phyloP scores from a whole-genome alignment of 2,888 invertebrate genomes.

The Himalopsyche japonica region DNA sequence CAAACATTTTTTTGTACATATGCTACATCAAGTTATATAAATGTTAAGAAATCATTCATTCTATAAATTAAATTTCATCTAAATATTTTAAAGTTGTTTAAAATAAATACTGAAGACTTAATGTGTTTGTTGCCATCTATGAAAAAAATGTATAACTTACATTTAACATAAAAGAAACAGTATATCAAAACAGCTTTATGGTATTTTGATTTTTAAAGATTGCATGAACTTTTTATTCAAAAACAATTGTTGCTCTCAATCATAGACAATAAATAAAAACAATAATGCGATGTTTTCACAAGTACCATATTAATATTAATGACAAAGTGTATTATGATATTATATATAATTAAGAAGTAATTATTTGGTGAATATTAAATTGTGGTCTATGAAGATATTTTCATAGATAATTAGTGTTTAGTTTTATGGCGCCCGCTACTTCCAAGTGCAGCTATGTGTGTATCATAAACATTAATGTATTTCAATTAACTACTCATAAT shows the following conservation, averaged over 20 bases:
- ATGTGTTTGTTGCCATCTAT: too few species aligned
- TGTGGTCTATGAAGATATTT: not conserved
- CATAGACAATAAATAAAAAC: not conserved
- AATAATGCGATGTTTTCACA: not conserved
- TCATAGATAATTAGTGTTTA: not conserved
- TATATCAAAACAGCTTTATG: too few species aligned
- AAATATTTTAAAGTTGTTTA: too few species aligned
- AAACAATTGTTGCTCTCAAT: not conserved
- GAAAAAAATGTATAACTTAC: too few species aligned
- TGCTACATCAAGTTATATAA: too few species aligned
- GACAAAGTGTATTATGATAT: not conserved
- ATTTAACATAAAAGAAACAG: too few species aligned
- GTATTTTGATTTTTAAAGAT: too few species aligned
- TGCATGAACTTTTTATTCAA: not conserved
- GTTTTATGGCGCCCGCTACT: slow-evolving; percentile 26
- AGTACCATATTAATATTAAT: not conserved
- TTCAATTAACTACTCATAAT: not conserved
- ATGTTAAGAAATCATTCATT: too few species aligned
- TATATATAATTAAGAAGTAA: not conserved
- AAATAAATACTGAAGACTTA: too few species aligned
- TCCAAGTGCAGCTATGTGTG: slow-evolving; percentile 33
- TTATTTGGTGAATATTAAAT: not conserved
- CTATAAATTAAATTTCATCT: too few species aligned
- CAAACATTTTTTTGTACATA: too few species aligned
- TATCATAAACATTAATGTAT: not conserved